Base-by-base conservation (phyloP, 2,797 vertebrate genomes). In the Kryptolebias ocellatus region DNA sequence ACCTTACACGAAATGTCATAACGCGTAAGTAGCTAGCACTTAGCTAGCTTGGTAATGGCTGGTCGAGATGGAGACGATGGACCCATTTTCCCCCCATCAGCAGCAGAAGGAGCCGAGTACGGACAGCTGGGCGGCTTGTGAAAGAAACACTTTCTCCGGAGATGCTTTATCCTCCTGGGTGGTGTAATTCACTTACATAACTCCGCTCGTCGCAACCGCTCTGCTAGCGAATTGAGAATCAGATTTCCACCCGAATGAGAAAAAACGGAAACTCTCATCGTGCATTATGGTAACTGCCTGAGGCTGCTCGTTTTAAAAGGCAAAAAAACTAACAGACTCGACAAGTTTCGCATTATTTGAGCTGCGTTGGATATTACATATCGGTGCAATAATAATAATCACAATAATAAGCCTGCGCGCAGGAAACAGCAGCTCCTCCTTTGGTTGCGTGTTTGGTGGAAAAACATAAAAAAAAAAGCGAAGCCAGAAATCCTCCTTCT, bases 1-100 rank as follows among this genome's bases (percentile, higher is more conserved):
- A 93, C 91, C 92, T 92, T 87, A 92, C 87, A 82, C 81, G 89
- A 92, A 86, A 92, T 93, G 92, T 90, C 90, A 91, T 91, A 92
- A 87, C 80, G 86, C 80, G 53, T 75, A 59, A 88, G 84, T 72
- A 80, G 90, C 92, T 91, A 90, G 90, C 90, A 85, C 69, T 72
- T 3, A 74, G 90, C 89, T 91, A 90, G 92, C 90, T 87, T 2
- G 64, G 46, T 73, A 65, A 81, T 74, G 81, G 77, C 81, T 75
- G 78, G 71, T 76, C 68, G 87, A 74, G 87, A 92, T 92, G 90
- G 87, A 86, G 86, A 12, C 39, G 39, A 84, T 70, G 81, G 80
- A 85, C 65, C 81, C 54, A 59, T 55, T 78, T 79, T 75, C 7
- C 31, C 31, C 7, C 14, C 39, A 11, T 42, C 39, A 42, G 39